phyloP scores from a whole-genome alignment of 2,888 invertebrate genomes.

The Hyles lineata region DNA sequence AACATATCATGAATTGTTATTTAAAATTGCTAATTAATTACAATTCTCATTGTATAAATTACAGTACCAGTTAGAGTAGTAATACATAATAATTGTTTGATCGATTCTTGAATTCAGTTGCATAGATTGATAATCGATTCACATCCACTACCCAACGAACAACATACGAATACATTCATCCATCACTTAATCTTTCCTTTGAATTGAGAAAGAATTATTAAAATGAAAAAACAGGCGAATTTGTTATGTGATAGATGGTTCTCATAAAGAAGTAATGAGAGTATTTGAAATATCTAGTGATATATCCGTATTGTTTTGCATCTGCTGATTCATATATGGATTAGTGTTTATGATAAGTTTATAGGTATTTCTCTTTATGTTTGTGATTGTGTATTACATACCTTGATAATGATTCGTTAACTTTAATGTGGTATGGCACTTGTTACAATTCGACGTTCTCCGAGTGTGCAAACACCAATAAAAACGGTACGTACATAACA shows the following conservation, averaged over 20 bases:
- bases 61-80: too few species aligned
- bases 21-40: too few species aligned
- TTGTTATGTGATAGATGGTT: constrained; percentile 46
- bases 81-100: neutral
- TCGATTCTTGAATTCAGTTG: neutral
- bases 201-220: constrained; percentile 44
- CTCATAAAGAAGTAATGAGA: constrained; percentile 42
- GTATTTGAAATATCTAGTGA: constrained; percentile 49
- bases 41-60: too few species aligned
- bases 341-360: constrained; percentile 69
- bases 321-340: constrained; percentile 68
- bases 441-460: constrained; percentile 82
- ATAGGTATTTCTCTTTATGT: constrained; percentile 69
- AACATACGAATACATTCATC: constrained; percentile 31
- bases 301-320: constrained; percentile 52
- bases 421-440: constrained; percentile 83
- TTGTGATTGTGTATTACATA: constrained; percentile 75
- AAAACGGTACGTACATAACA: constrained; percentile 74
- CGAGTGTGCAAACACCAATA: constrained; percentile 81
- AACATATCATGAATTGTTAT: too few species aligned
- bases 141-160: constrained; percentile 1
- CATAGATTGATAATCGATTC: neutral
- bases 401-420: constrained; percentile 76
- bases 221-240: constrained; percentile 48
- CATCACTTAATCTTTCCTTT: constrained; percentile 47